Base-by-base conservation (phyloP, 2,888 invertebrate genomes). In the Euzetes globulus region DNA sequence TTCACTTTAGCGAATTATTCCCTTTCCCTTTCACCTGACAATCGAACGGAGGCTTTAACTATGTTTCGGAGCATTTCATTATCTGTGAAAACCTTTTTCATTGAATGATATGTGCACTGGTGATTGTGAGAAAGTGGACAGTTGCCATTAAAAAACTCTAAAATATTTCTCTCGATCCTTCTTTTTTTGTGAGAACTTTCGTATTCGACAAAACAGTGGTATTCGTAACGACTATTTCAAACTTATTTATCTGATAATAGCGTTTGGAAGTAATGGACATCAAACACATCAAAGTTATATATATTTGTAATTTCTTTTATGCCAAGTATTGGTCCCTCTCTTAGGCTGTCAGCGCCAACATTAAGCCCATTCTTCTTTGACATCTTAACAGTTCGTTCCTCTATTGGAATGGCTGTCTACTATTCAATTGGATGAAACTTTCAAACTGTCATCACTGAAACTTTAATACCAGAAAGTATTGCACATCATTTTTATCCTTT, bases 371-470 rank as follows among this genome's bases (percentile, higher is more conserved):
- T 55, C n/a, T 55, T n/a, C 9, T 25, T 4, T 60, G 58, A 60
- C 58, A 60, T 60, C 58, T 60, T 60, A 60, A 60, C 58, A 60
- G 58, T 60, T 60, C 52, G 52, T 52, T 52, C 15, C n/a, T n/a
- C 22, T 52, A 19, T 19, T 19, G 22, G n/a, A 29, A 60, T 60
- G 6, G 60, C 60, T 60, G 65, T 65, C 65, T 65, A n/a, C 1
- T 2, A n/a, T 65, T n/a, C 65, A 65, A 65, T 65, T 65, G 65
- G 65, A 65, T 65, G 65, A 65, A 65, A 65, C 65, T 65, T 65
- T 65, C 37, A 65, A 65, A 65, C 65, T 65, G 65, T 65, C 65
- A 65, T 65, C 65, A 37, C n/a, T 37, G 65, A 65, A 65, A 65
- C 37, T 65, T 65, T 65, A 65, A 65, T 65, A 65, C 65, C 37